A percentile compares a stretch with the other conserved stretches of the same genome.
Conservation (phyloP, 2,113 vertebrate species). For the Leptocoma aspasia region DNA sequence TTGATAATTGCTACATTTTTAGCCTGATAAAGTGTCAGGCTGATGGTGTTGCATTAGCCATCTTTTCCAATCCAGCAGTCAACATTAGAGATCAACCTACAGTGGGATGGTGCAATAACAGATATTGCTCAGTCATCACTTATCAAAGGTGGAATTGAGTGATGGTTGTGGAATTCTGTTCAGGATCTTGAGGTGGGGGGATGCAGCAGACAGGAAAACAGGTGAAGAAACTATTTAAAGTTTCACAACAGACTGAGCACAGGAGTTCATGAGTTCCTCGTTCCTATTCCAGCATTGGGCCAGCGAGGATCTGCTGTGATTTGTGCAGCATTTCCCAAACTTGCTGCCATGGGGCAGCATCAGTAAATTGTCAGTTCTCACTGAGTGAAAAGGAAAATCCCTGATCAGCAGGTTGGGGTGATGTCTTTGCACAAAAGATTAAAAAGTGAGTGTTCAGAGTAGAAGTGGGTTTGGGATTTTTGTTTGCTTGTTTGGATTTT, state of each 20-base stretch:
- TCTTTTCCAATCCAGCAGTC: background rate
- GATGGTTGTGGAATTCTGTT: background rate
- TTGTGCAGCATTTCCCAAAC: background rate
- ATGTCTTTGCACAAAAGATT: background rate
- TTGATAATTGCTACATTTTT: background rate
- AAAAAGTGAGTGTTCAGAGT: background rate
- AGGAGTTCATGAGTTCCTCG: background rate
- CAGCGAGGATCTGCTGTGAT: background rate
- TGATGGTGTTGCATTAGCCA: background rate
- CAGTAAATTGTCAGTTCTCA: background rate
- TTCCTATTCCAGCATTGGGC: background rate
- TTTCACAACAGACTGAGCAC: background rate
- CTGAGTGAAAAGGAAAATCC: background rate
- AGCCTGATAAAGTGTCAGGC: background rate
- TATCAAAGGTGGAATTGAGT: background rate
- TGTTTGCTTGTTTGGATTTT: background rate
- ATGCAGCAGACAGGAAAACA: background rate
- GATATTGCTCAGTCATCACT: background rate
- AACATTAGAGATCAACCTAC: rapidly evolving
- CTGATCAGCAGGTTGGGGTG: background rate
- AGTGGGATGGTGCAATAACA: background rate
- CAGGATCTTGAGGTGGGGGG: background rate
- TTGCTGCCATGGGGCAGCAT: background rate
- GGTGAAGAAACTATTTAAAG: background rate
- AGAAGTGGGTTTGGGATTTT: background rate